Conservation (phyloP, 2,113 vertebrate genomes). For the Cyanocitta stelleri region DNA sequence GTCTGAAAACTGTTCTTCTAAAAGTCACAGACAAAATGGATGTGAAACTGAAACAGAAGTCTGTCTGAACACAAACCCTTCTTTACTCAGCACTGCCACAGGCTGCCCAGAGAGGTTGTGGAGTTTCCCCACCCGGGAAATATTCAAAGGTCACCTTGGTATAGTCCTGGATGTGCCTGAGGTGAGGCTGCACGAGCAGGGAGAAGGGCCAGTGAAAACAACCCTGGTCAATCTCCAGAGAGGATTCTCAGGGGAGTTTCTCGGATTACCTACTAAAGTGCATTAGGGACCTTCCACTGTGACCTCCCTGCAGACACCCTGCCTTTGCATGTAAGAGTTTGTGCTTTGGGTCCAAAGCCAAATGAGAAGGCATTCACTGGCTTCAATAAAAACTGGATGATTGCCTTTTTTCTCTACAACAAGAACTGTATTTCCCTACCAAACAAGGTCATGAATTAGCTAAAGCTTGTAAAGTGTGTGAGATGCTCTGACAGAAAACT, state of each 20-base stretch:
- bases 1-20: not conserved
- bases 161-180: not conserved
- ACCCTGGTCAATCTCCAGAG: not conserved
- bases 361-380: not conserved
- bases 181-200: not conserved
- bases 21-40: not conserved
- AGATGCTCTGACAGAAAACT: not conserved
- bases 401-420: not conserved
- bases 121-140: not conserved
- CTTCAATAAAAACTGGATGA: not conserved
- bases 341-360: not conserved
- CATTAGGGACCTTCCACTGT: not conserved
- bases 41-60: not conserved
- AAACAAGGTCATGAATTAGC: not conserved
- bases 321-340: not conserved
- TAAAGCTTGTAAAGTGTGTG: not conserved
- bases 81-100: not conserved
- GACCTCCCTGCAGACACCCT: not conserved
- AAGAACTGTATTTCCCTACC: not conserved
- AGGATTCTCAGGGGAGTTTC: not conserved
- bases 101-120: not conserved
- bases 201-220: not conserved
- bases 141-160: not conserved
- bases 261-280: rapidly evolving
- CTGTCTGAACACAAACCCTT: not conserved